phyloP scores from a whole-genome alignment of 2,113 vertebrate species.

The Gila orcuttii region DNA sequence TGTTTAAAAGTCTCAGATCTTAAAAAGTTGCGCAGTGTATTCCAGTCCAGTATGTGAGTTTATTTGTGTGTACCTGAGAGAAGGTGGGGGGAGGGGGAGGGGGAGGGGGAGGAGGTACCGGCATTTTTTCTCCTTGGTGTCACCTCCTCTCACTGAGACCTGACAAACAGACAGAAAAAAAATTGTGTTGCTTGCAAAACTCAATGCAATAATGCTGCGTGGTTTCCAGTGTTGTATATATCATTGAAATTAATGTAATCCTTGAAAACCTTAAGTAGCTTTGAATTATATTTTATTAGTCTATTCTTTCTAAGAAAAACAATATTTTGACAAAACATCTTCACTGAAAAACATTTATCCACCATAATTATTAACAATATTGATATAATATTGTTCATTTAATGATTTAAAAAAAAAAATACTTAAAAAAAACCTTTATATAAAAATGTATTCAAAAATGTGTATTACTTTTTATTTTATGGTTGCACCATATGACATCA shows the following conservation, averaged over 20 bases:
- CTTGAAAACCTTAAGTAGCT: neutral
- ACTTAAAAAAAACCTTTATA: no score
- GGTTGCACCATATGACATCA: neutral
- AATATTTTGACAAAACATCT: neutral
- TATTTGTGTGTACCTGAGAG: slow-evolving; percentile 71
- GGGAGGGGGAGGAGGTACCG: slow-evolving; percentile 85
- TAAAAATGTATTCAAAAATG: neutral
- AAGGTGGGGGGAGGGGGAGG: slow-evolving; percentile 84
- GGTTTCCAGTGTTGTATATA: neutral
- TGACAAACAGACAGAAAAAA: neutral
- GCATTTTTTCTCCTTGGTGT: slow-evolving; percentile 81
- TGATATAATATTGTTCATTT: no score
- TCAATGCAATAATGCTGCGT: neutral
- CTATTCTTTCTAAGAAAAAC: neutral
- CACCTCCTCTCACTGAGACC: slow-evolving; percentile 60
- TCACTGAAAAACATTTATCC: neutral
- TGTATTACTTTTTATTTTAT: neutral
- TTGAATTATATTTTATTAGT: neutral
- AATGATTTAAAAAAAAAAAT: no score
- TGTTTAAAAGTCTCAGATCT: neutral
- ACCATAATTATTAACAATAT: neutral
- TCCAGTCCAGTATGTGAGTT: neutral
- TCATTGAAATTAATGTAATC: neutral
- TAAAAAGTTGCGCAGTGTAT: neutral
- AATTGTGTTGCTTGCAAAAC: neutral